A percentile compares a stretch with the other conserved stretches of the same genome.
Evolutionary conservation across 2,888 invertebrate genomes (phyloP).

Genomic region (Lepidocyrtoides sp.): DNA sequence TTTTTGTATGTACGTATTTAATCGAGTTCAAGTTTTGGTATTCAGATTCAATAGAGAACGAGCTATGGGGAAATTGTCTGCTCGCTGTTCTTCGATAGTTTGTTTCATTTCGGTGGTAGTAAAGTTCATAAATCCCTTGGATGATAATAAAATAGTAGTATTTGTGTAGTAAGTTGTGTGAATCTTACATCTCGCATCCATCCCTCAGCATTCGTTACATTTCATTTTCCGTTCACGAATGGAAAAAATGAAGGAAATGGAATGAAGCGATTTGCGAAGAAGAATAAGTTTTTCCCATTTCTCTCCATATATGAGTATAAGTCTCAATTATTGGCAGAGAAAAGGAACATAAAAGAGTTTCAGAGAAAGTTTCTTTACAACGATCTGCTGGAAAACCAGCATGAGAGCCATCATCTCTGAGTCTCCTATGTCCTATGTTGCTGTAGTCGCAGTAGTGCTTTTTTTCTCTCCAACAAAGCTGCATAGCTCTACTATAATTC

Average conservation of each 20-base stretch:
- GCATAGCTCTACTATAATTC: slow-evolving; percentile 6
- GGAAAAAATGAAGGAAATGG: slow-evolving; percentile 60
- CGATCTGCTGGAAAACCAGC: slow-evolving; percentile 61
- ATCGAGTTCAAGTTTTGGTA: slow-evolving; percentile 22
- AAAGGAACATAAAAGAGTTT: slow-evolving; percentile 63
- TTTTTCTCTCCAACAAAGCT: background rate
- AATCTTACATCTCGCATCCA: background rate
- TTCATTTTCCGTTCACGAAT: slow-evolving; percentile 41
- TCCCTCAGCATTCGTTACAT: slow-evolving; percentile 9
- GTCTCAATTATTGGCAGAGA: slow-evolving; percentile 67
- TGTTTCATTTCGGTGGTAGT: slow-evolving; percentile 26
- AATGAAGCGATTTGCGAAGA: slow-evolving; percentile 71
- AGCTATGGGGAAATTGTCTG: background rate
- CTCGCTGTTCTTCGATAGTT: slow-evolving; percentile 3
- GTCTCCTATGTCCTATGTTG: background rate
- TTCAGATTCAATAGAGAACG: slow-evolving; percentile 11
- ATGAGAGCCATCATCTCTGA: slow-evolving; percentile 48
- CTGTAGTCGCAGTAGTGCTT: too few relatives aligned
- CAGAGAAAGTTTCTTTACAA: slow-evolving; percentile 65
- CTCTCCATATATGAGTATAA: slow-evolving; percentile 45
- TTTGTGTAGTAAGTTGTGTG: slow-evolving; percentile 20
- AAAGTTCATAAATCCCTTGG: slow-evolving; percentile 71
- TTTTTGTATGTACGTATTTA: background rate
- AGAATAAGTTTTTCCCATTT: slow-evolving; percentile 61
- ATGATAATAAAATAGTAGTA: slow-evolving; percentile 66